Percentiles rank a stretch among this genome's conserved stretches.
Evolutionary conservation across 1,140 invertebrate species (phyloP).

Genomic region (Amphibalanus amphitrite): DNA sequence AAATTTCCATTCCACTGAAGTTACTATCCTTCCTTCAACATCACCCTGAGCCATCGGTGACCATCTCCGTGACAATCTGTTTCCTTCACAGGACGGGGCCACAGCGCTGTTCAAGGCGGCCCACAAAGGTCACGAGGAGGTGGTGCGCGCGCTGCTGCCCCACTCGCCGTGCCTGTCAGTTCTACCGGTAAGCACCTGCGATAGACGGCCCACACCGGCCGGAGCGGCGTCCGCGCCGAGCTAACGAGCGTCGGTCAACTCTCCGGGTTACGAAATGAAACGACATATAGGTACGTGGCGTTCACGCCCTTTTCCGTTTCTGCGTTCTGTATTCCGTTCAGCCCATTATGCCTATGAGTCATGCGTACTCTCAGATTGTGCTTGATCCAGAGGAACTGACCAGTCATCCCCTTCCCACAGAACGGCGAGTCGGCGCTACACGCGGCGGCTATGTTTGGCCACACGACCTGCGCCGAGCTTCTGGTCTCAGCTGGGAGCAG

Average conservation of each 20-base stretch:
- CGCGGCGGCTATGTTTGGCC: constrained; percentile 71
- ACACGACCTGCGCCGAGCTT: constrained; percentile 56
- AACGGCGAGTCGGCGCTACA: constrained; percentile 80
- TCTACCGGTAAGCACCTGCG: constrained; percentile 45
- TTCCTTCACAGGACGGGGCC: constrained; percentile 54
- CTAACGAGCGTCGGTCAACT: too few relatives aligned
- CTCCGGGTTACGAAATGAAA: too few relatives aligned
- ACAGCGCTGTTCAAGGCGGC: constrained; percentile 81
- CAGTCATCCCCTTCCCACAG: constrained; percentile 29
- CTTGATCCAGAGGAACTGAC: constrained; percentile 15
- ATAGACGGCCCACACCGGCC: too few relatives aligned
- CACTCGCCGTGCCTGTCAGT: constrained; percentile 59
- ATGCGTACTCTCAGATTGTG: constrained; percentile 9
- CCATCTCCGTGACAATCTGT: too few relatives aligned
- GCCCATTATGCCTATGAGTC: too few relatives aligned
- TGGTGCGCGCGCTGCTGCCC: constrained; percentile 66
- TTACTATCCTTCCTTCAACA: too few relatives aligned
- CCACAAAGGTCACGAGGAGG: constrained; percentile 75
- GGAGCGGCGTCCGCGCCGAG: too few relatives aligned
- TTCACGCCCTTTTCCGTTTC: too few relatives aligned
- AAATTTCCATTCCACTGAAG: too few relatives aligned
- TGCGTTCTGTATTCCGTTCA: too few relatives aligned
- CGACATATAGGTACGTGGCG: too few relatives aligned
- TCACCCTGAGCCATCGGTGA: too few relatives aligned
- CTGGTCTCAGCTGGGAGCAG: constrained; percentile 53